Base-by-base conservation (phyloP, 1,140 invertebrate genomes). In the Calosoma granatense region DNA sequence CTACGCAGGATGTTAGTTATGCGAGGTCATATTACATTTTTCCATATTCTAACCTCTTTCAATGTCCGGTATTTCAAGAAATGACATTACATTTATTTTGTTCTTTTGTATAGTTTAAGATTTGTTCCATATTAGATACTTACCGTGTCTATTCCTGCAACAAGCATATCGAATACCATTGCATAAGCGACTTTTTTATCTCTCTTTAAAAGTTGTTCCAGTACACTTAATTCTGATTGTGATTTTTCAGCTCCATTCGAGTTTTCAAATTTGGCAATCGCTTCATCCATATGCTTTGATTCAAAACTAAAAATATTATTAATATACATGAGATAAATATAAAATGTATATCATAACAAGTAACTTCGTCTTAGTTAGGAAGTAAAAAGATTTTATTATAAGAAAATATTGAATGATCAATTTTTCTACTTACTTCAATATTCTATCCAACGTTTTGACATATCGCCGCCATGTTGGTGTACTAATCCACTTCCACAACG, bases 71-170 rank as follows among this genome's bases (percentile, higher is more conserved):
- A n/a, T n/a, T n/a, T n/a, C n/a, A n/a, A n/a, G n/a, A n/a, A n/a
- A n/a, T n/a, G n/a, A n/a, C n/a, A n/a, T n/a, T n/a, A n/a, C n/a
- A n/a, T n/a, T n/a, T n/a, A n/a, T n/a, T n/a, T n/a, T n/a, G n/a
- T n/a, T n/a, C n/a, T n/a, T n/a, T n/a, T n/a, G n/a, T n/a, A n/a
- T n/a, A n/a, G n/a, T n/a, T n/a, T n/a, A n/a, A n/a, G n/a, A n/a
- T n/a, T n/a, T n/a, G n/a, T n/a, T n/a, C n/a, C n/a, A n/a, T n/a
- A n/a, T n/a, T n/a, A n/a, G n/a, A n/a, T 43, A 26, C 64, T 74
- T 72, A 86, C 84, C 61, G 86, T 90, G 71, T 90, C 87, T 22
- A 88, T 78, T 51, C 87, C 87, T 15, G 84, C 86, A 55, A 86
- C 75, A 20, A 90, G 58, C 78, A 87, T 83, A 66, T 90, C 87